Percentiles rank a stretch among this genome's conserved stretches.
Evolutionary conservation across 2,888 invertebrate species (phyloP).

Genomic region (Heteropelma amictum): DNA sequence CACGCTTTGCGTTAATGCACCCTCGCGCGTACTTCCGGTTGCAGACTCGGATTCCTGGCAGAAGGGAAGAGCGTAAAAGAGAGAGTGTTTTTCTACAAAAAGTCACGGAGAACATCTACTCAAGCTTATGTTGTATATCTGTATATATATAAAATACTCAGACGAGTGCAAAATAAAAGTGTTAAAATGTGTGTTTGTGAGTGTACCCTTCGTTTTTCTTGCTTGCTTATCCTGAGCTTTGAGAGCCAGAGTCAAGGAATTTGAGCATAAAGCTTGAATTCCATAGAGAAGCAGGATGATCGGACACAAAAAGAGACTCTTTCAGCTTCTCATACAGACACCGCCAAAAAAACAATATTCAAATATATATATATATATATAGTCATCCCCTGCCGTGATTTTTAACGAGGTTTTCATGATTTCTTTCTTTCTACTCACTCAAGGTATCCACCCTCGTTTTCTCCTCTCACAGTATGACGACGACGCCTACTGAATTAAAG

Average conservation of each 20-base stretch:
- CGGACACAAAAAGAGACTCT: constrained; percentile 7
- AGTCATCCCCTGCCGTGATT: constrained; percentile 18
- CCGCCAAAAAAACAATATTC: background rate
- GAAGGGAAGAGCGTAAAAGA: background rate
- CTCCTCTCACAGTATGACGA: background rate
- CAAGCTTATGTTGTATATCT: background rate
- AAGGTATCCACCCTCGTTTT: constrained; percentile 25
- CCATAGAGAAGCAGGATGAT: constrained; percentile 27
- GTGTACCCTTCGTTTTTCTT: constrained; percentile 1
- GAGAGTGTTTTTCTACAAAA: background rate
- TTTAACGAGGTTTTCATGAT: constrained; percentile 48
- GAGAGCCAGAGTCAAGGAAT: constrained; percentile 31
- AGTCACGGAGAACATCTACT: background rate
- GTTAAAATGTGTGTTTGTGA: constrained; percentile 11
- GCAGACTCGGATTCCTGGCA: constrained; percentile 4
- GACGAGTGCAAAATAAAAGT: constrained; percentile 5
- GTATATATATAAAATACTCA: constrained; percentile 21
- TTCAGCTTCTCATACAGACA: background rate
- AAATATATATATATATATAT: background rate
- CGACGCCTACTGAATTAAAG: constrained; percentile 41
- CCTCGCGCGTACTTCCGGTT: constrained; percentile 25
- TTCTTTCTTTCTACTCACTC: constrained; percentile 32
- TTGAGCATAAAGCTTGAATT: constrained; percentile 25
- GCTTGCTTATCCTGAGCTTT: constrained; percentile 8
- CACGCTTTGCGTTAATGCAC: constrained; percentile 39